Evolutionary conservation across 2,113 vertebrate genomes (phyloP).

Genomic region (Jacana jacana): DNA sequence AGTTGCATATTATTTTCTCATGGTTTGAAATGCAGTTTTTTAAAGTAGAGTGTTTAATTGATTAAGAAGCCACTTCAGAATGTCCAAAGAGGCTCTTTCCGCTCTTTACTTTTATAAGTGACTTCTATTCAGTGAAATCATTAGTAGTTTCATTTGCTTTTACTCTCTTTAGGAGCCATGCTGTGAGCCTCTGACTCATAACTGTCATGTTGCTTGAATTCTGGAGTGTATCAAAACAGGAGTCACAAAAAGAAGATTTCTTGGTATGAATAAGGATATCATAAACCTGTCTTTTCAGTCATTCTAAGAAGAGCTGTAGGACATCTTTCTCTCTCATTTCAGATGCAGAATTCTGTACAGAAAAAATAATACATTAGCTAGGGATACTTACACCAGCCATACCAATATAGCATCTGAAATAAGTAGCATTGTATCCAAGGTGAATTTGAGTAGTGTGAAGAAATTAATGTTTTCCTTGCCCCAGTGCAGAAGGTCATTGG

Average conservation of each 20-base stretch:
- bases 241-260: background rate
- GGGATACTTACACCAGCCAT: background rate
- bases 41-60: slow-evolving; percentile 7
- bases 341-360: background rate
- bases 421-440: background rate
- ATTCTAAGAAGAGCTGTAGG: background rate
- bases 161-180: background rate
- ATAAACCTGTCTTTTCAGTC: background rate
- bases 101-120: background rate
- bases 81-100: background rate
- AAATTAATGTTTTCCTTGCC: background rate
- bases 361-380: background rate
- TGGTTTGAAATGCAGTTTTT: slow-evolving; percentile 20
- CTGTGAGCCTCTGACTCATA: background rate
- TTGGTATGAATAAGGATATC: background rate
- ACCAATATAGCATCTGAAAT: background rate
- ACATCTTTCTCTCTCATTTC: background rate
- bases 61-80: slow-evolving; percentile 34
- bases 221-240: background rate
- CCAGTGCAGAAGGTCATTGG: background rate
- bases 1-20: background rate
- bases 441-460: background rate
- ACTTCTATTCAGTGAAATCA: background rate
- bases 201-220: background rate
- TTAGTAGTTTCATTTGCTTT: background rate